phyloP scores from a whole-genome alignment of 1,140 invertebrate species.

The Atta cephalotes region DNA sequence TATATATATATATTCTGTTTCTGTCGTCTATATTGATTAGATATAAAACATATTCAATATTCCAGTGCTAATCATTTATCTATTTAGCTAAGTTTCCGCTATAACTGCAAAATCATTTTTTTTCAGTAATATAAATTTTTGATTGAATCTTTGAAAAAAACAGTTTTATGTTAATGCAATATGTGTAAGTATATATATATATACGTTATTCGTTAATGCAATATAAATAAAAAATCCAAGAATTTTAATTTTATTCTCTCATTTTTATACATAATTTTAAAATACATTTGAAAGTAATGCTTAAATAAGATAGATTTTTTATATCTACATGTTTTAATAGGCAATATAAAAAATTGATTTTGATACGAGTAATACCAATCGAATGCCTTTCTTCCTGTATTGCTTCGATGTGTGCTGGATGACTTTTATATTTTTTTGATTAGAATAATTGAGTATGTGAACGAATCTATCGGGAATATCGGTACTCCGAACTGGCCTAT shows the following conservation, averaged over 20 bases:
- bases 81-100: no score
- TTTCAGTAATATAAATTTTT: not conserved
- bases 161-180: not conserved
- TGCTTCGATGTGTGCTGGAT: not conserved
- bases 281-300: not conserved
- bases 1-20: no score
- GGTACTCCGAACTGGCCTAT: slow-evolving; percentile 53
- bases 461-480: slow-evolving; percentile 59
- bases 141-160: not conserved
- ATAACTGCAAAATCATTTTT: no score
- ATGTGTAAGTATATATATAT: no score
- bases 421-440: slow-evolving; percentile 3
- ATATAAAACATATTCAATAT: no score
- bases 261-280: not conserved
- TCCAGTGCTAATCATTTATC: no score
- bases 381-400: not conserved
- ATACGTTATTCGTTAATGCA: not conserved
- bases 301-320: not conserved
- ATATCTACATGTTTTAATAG: not conserved
- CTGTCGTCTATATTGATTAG: no score
- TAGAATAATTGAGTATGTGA: slow-evolving; percentile 47
- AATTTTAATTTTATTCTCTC: not conserved
- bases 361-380: not conserved
- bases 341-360: not conserved
- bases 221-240: not conserved